Base-by-base conservation (phyloP, 1,140 invertebrate genomes). In the Brachionus koreanus region DNA sequence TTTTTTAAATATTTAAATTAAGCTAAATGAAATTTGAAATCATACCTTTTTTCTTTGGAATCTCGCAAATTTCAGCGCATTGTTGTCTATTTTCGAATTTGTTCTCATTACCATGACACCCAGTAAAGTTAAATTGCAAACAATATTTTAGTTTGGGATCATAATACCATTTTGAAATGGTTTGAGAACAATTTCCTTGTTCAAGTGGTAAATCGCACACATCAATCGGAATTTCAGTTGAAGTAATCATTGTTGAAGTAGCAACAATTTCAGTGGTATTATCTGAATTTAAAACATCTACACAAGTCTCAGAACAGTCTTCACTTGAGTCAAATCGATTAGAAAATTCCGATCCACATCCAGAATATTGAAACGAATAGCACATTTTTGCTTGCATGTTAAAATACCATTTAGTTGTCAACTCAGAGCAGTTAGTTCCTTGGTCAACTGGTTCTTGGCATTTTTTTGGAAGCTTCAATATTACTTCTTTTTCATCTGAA, bases 281-380 rank as follows among this genome's bases (percentile, higher is more conserved):
- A 2, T 23, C 10, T 13, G 25, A 4, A 75, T 19, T 75, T 43
- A 75, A 29, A n/a, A 5, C 19, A 12, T 46, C 46, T 5, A 52
- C 33, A 67, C 79, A 82, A 25, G 61, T 19, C 5, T 23, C 16
- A n/a, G 16, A 16, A 82, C 79, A 82, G 65, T 65, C 61, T 39
- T 67, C 19, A n/a, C 29, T 46, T 25, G 79, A 35, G 49, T 65
- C 49, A 39, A 79, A 79, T 13, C 76, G 5, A 37, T 79, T 79
- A 19, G 76, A 57, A 61, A 61, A 57, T 7, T 65, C 61, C 5
- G 49, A n/a, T 33, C 49, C 76, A 79, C 94, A 96, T 84, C 95
- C 95, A 83, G 92, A 92, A 90, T 94, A 98, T 91, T 95, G 95
- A 91, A 98, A 98, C 57, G 94, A 94, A 90, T 93, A 91, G 91